Evolutionary conservation across 1,140 invertebrate genomes (phyloP).

Genomic region (Drosophila sp.): DNA sequence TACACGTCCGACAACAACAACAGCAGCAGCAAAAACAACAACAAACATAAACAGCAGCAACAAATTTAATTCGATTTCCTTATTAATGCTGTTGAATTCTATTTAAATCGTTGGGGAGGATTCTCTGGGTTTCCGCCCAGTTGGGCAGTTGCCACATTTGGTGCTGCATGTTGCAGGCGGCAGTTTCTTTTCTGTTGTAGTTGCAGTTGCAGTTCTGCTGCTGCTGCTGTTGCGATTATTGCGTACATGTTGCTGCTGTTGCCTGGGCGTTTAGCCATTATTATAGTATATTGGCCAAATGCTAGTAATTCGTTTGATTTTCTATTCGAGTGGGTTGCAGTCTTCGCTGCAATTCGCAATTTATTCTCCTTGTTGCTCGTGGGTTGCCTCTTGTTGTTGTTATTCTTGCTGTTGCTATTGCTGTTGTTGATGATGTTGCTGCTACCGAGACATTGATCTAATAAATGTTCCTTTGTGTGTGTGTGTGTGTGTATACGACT

Average conservation of each 20-base stretch:
- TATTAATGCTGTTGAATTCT: slow-evolving; percentile 56
- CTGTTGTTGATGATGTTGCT: slow-evolving; percentile 12
- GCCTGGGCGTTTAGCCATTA: slow-evolving; percentile 71
- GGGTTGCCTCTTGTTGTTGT: slow-evolving; percentile 12
- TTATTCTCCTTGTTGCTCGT: slow-evolving; percentile 58
- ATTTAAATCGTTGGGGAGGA: slow-evolving; percentile 62
- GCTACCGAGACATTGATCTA: slow-evolving; percentile 69
- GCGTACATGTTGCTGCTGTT: slow-evolving; percentile 17
- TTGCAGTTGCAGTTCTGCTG: too few relatives aligned
- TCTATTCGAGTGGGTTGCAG: slow-evolving; percentile 52
- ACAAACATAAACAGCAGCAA: slow-evolving; percentile 45
- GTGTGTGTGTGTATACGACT: slow-evolving; percentile 26
- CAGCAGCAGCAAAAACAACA: slow-evolving; percentile 16
- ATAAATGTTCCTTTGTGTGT: slow-evolving; percentile 61
- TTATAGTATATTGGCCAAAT: slow-evolving; percentile 70
- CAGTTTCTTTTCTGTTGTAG: slow-evolving; percentile 38
- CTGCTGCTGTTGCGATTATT: slow-evolving; percentile 42
- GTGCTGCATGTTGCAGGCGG: slow-evolving; percentile 29
- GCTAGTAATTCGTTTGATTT: slow-evolving; percentile 69
- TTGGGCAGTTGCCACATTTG: slow-evolving; percentile 52
- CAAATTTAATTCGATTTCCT: slow-evolving; percentile 64
- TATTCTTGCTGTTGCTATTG: not conserved
- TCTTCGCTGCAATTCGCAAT: slow-evolving; percentile 56
- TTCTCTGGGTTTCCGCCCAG: slow-evolving; percentile 49
- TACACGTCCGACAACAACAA: slow-evolving; percentile 35